Evolutionary conservation across 1,140 invertebrate species (phyloP).

Genomic region (Drosophila repleta): DNA sequence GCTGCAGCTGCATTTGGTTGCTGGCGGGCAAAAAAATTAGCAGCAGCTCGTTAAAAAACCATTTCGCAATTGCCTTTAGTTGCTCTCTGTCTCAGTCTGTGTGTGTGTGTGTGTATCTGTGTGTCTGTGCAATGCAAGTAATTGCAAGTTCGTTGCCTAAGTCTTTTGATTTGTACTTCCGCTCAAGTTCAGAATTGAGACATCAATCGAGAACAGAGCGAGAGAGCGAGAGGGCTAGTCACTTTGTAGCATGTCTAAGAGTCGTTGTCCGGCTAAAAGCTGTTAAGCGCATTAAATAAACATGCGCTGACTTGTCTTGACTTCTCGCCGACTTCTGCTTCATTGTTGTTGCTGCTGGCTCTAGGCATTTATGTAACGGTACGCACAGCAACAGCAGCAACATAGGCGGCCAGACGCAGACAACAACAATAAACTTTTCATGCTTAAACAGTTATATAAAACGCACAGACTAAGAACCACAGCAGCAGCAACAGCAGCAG

Average conservation of each 20-base stretch:
- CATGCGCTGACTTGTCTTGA: conserved; percentile 54
- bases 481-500: neutral
- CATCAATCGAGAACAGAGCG: conserved; percentile 39
- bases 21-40: conserved; percentile 39
- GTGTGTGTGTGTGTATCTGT: neutral
- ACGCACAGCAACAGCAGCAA: conserved; percentile 51
- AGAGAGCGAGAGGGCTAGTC: neutral
- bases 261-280: conserved; percentile 66
- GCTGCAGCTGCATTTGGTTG: conserved; percentile 12
- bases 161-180: conserved; percentile 79
- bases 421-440: conserved; percentile 74
- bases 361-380: conserved; percentile 76
- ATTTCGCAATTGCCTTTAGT: conserved; percentile 40
- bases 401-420: conserved; percentile 17
- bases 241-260: conserved; percentile 28
- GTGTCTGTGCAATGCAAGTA: conserved; percentile 1
- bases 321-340: conserved; percentile 19
- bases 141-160: conserved; percentile 73
- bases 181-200: conserved; percentile 59
- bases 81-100: too few species aligned
- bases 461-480: conserved; percentile 23
- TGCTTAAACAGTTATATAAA: conserved; percentile 79
- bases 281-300: conserved; percentile 81
- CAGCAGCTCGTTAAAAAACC: conserved; percentile 44
- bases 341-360: neutral